phyloP scores from a whole-genome alignment of 2,888 invertebrate genomes.

The Agonopterix heracliana region DNA sequence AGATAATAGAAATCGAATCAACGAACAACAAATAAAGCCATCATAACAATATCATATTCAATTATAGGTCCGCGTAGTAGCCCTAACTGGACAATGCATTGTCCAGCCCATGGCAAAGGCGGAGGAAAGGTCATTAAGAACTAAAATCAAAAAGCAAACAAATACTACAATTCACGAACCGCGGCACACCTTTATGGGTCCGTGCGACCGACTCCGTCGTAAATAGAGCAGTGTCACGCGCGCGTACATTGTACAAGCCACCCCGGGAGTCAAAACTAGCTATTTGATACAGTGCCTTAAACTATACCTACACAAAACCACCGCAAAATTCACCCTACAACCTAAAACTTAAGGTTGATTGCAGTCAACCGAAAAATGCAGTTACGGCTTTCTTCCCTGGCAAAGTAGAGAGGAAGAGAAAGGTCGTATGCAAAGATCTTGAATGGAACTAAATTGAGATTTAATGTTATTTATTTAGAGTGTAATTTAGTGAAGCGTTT shows the following conservation, averaged over 20 bases:
- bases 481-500: constrained; percentile 11
- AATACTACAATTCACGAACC: constrained; percentile 25
- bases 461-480: constrained; percentile 15
- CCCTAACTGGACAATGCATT: no score
- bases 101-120: background rate
- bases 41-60: no score
- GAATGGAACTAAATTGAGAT: constrained; percentile 10
- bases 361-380: background rate
- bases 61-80: no score
- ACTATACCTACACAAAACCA: constrained; percentile 12
- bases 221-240: constrained; percentile 73
- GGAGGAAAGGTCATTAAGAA: background rate
- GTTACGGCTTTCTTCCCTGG: constrained; percentile 1
- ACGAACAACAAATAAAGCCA: no score
- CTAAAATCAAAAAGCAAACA: constrained; percentile 6
- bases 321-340: constrained; percentile 18
- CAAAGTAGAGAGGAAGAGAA: constrained; percentile 1
- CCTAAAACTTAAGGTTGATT: background rate
- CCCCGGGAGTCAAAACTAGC: constrained; percentile 71
- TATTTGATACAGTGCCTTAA: constrained; percentile 42
- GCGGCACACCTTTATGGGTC: constrained; percentile 39
- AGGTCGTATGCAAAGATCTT: constrained; percentile 12
- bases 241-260: constrained; percentile 69
- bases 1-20: no score
- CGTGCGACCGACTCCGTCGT: constrained; percentile 46